Conservation (phyloP, 64 coral and sea anemone species). For the Cladopsammia gracilis region DNA sequence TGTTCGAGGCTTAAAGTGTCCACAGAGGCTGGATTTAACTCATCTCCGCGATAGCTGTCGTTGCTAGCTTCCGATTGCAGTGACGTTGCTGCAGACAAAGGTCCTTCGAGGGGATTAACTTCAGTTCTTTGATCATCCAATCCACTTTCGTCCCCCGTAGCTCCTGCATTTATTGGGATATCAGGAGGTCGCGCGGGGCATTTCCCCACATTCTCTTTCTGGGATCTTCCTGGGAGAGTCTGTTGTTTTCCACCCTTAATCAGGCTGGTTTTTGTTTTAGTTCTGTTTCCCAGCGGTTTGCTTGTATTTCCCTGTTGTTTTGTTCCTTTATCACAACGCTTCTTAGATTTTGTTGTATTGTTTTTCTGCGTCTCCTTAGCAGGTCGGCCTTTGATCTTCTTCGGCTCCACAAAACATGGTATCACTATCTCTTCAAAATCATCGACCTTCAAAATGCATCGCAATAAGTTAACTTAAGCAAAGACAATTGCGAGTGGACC, state of each 20-base stretch:
- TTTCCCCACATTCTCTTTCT: neutral
- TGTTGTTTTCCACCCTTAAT: neutral
- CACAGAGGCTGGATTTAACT: neutral
- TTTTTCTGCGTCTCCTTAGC: constrained; percentile 3
- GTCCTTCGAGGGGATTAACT: neutral
- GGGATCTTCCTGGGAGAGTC: neutral
- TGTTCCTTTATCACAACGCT: neutral
- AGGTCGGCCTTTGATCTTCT: constrained; percentile 57
- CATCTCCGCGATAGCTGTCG: constrained; percentile 27
- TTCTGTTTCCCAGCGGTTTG: neutral
- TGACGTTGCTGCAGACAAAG: constrained; percentile 27
- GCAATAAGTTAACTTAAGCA: no score
- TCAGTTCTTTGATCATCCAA: constrained; percentile 18
- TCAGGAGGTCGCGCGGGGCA: neutral
- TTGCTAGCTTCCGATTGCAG: constrained; percentile 42
- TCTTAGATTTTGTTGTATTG: neutral
- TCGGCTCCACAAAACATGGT: constrained; percentile 55
- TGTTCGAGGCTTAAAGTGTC: constrained; percentile 1
- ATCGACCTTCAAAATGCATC: constrained; percentile 34
- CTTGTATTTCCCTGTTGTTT: constrained; percentile 32
- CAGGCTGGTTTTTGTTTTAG: constrained; percentile 5
- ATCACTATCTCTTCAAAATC: constrained; percentile 76
- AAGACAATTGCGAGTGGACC: no score
- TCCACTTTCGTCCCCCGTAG: neutral
- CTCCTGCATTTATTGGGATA: neutral